A percentile compares a stretch with the other conserved stretches of the same genome.
These are phyloP conservation scores for Drosophila repleta DNA, from an alignment of 1,140 invertebrate genomes.

Conservation along the genomic window DNA sequence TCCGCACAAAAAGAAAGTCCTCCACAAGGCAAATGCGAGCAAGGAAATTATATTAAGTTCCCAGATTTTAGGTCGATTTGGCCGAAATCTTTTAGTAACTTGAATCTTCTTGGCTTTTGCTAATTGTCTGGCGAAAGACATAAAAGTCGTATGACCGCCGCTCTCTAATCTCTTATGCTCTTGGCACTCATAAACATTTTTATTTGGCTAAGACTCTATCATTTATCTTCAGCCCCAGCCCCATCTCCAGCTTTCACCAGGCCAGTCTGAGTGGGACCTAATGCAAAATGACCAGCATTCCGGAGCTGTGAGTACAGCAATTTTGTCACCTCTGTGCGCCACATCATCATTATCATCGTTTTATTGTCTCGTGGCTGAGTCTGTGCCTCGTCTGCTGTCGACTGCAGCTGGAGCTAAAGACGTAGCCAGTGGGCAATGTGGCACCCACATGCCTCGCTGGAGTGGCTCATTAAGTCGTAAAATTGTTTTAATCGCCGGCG, in stretches of 20 bases:
- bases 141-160: slow-evolving; percentile 30
- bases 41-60: not conserved
- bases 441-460: slow-evolving; percentile 71
- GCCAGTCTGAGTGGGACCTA: slow-evolving; percentile 8
- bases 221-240: slow-evolving; percentile 30
- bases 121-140: slow-evolving; percentile 45
- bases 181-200: slow-evolving; percentile 59
- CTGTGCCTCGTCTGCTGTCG: slow-evolving; percentile 20
- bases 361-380: slow-evolving; percentile 60
- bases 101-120: slow-evolving; percentile 7
- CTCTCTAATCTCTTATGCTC: slow-evolving; percentile 59
- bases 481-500: slow-evolving; percentile 72
- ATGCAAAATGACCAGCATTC: slow-evolving; percentile 23
- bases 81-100: no score
- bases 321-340: slow-evolving; percentile 74
- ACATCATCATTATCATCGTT: slow-evolving; percentile 69
- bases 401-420: slow-evolving; percentile 26
- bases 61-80: not conserved
- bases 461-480: slow-evolving; percentile 82
- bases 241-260: slow-evolving; percentile 10
- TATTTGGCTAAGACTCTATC: slow-evolving; percentile 40
- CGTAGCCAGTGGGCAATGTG: slow-evolving; percentile 64
- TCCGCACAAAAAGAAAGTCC: no score
- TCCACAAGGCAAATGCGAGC: no score
- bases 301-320: slow-evolving; percentile 56